Conservation (phyloP, 2,797 vertebrate species). For the Cossypha dichroa region DNA sequence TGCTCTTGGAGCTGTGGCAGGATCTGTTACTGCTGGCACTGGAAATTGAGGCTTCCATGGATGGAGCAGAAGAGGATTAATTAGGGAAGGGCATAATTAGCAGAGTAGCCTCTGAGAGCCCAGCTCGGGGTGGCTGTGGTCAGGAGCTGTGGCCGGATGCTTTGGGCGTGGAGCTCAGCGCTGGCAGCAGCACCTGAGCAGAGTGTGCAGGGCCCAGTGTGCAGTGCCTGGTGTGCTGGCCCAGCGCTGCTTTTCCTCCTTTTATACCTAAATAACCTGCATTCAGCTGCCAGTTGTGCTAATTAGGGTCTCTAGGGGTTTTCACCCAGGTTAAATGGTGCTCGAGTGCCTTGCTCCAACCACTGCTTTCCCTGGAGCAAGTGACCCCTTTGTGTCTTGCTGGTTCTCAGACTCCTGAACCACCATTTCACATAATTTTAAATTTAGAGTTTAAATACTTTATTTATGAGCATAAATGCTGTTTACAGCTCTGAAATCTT, state of each 20-base stretch:
- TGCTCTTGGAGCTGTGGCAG: neutral
- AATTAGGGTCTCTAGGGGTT: neutral
- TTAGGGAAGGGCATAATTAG: neutral
- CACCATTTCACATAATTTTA: neutral
- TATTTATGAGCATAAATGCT: neutral
- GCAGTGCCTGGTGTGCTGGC: neutral
- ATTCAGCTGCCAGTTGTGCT: neutral
- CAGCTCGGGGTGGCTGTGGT: neutral
- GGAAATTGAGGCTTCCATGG: rapidly evolving
- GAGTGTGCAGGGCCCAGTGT: no score
- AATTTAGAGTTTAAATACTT: neutral
- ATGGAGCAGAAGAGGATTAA: neutral
- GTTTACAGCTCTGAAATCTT: neutral
- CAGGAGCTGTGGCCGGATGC: rapidly evolving
- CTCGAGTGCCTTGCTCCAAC: neutral
- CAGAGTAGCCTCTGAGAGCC: rapidly evolving
- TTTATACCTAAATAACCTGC: neutral
- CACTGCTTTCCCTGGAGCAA: neutral
- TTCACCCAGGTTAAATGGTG: neutral
- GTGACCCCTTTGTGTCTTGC: neutral
- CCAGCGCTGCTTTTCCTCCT: rapidly evolving
- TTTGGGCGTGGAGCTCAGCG: no score
- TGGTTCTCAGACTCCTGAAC: neutral
- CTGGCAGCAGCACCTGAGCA: no score
- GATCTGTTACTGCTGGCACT: neutral